Conservation (phyloP, 2,797 vertebrate genomes). For the Petrocephalus sullivani region DNA sequence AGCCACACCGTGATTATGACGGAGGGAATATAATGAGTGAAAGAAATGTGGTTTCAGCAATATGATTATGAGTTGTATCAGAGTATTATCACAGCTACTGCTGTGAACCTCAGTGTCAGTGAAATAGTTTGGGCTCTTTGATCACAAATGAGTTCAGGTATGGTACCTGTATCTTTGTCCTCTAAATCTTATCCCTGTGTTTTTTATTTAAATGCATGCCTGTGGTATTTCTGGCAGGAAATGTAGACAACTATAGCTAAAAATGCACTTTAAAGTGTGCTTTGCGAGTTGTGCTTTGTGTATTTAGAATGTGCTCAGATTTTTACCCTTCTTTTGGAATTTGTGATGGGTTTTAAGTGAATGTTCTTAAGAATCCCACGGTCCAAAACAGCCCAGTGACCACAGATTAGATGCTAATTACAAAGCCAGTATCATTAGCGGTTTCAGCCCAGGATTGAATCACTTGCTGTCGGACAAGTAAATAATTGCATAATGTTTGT, state of each 20-base stretch:
- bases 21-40: neutral
- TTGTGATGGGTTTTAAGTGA: conserved; percentile 1
- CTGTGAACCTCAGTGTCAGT: neutral
- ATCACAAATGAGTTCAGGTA: neutral
- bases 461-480: conserved; percentile 10
- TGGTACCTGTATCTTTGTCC: neutral
- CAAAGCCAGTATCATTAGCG: conserved; percentile 4
- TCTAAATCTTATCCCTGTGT: neutral
- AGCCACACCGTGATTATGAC: neutral
- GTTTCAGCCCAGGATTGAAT: conserved; percentile 10
- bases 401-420: conserved; percentile 13
- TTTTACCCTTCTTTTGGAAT: neutral
- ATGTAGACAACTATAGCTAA: neutral
- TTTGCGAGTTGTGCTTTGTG: neutral
- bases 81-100: neutral
- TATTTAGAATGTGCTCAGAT: neutral
- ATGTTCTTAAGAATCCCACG: conserved; percentile 8
- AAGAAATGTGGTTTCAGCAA: neutral
- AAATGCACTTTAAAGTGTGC: neutral
- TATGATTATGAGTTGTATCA: neutral
- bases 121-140: neutral
- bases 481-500: conserved; percentile 21
- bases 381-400: neutral
- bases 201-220: neutral
- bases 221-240: neutral